phyloP scores from a whole-genome alignment of 2,797 vertebrate species.

The Coregonus sp. region DNA sequence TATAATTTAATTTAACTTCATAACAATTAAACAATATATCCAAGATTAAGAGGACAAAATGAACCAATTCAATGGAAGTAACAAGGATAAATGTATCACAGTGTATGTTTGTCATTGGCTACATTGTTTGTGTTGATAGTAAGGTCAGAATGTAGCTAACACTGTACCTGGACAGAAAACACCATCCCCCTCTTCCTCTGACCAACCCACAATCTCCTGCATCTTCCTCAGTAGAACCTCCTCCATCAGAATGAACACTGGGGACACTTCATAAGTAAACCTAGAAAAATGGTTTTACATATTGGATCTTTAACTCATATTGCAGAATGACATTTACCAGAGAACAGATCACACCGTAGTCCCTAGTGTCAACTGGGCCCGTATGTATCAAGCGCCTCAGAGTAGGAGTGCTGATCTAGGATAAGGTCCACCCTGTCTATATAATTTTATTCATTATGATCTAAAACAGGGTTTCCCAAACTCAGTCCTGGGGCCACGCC shows the following conservation, averaged over 20 bases:
- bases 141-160: not conserved
- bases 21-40: not conserved
- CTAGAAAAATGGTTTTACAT: slow-evolving; percentile 36
- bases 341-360: no score
- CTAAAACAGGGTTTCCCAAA: no score
- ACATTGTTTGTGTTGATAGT: not conserved
- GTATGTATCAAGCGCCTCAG: no score
- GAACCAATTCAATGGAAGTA: not conserved
- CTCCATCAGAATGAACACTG: slow-evolving; percentile 75
- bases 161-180: slow-evolving; percentile 75
- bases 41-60: not conserved
- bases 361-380: no score
- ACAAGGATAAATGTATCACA: not conserved
- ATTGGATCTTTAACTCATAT: not conserved
- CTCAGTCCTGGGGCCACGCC: no score
- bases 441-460: no score
- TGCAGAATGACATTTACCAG: not conserved
- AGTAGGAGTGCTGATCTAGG: no score
- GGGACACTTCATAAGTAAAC: slow-evolving; percentile 78
- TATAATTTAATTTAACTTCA: no score
- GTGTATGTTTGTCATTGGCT: not conserved
- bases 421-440: no score
- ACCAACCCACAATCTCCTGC: slow-evolving; percentile 71
- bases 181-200: slow-evolving; percentile 64
- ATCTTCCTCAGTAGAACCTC: slow-evolving; percentile 77